Evolutionary conservation across 2,797 vertebrate genomes (phyloP).

Genomic region (Zenarchopterus dispar): DNA sequence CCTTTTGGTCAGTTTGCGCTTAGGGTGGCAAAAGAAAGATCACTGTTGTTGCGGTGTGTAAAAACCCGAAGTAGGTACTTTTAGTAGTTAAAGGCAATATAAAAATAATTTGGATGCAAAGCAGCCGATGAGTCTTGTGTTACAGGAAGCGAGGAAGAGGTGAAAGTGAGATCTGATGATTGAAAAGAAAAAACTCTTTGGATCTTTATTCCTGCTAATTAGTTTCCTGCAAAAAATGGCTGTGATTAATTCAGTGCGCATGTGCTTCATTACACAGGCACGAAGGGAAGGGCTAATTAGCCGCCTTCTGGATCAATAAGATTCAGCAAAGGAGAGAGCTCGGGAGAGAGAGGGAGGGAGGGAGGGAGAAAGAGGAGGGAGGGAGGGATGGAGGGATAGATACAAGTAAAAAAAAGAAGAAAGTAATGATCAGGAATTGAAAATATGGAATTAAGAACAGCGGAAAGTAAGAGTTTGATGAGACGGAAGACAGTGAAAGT

Average conservation of each 20-base stretch:
- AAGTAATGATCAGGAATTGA: slow-evolving; percentile 90
- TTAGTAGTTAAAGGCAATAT: slow-evolving; percentile 89
- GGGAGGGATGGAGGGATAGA: slow-evolving; percentile 88
- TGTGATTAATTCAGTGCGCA: slow-evolving; percentile 99
- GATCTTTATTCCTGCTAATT: slow-evolving; percentile 99
- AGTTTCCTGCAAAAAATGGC: slow-evolving; percentile 99
- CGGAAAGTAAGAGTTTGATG: slow-evolving; percentile 86
- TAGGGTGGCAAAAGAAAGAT: slow-evolving; percentile 90
- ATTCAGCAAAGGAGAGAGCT: slow-evolving; percentile 95
- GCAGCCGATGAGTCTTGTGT: slow-evolving; percentile 92
- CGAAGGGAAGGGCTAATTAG: slow-evolving; percentile 99
- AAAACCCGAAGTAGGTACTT: slow-evolving; percentile 83
- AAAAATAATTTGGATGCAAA: slow-evolving; percentile 96
- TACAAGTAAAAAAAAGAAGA: slow-evolving; percentile 82
- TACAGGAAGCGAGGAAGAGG: slow-evolving; percentile 92
- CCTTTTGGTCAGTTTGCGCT: slow-evolving; percentile 88
- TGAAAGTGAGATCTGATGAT: slow-evolving; percentile 99
- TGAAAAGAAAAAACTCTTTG: slow-evolving; percentile 99
- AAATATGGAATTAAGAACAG: slow-evolving; percentile 87
- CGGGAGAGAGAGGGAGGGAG: slow-evolving; percentile 85
- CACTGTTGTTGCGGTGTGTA: slow-evolving; percentile 94
- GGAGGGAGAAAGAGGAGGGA: slow-evolving; percentile 75
- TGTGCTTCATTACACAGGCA: slow-evolving; percentile 99
- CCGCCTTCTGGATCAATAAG: slow-evolving; percentile 99
- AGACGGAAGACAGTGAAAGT: slow-evolving; percentile 78